phyloP scores from a whole-genome alignment of 2,888 invertebrate species.

The Nezara viridula region DNA sequence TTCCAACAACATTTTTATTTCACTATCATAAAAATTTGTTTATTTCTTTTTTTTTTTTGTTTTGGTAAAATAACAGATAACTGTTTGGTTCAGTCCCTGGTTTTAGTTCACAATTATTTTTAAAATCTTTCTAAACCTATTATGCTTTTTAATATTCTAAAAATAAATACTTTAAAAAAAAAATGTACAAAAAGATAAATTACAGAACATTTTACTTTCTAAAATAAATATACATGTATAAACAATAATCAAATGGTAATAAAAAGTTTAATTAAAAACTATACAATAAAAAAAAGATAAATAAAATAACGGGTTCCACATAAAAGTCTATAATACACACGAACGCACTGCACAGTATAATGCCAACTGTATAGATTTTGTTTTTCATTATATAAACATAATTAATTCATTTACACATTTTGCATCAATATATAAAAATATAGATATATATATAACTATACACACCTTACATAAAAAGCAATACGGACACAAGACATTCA shows the following conservation, averaged over 20 bases:
- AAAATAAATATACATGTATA: slow-evolving; percentile 46
- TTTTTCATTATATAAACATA: slow-evolving; percentile 5
- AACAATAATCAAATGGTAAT: slow-evolving; percentile 44
- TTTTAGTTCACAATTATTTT: not conserved
- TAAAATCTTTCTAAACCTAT: not conserved
- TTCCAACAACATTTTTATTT: not conserved
- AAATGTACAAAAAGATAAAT: slow-evolving; percentile 18
- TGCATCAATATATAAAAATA: slow-evolving; percentile 31
- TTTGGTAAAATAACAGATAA: not conserved
- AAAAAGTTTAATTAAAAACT: slow-evolving; percentile 47
- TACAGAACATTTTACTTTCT: slow-evolving; percentile 26
- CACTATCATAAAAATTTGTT: not conserved
- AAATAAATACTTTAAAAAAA: slow-evolving; percentile 31
- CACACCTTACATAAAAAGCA: slow-evolving; percentile 3
- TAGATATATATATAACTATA: slow-evolving; percentile 10
- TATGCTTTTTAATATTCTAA: not conserved
- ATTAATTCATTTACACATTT: slow-evolving; percentile 29
- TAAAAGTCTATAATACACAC: slow-evolving; percentile 31
- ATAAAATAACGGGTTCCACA: slow-evolving; percentile 24
- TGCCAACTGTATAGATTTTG: not conserved
- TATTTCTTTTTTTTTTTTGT: too few species aligned
- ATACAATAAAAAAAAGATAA: slow-evolving; percentile 38
- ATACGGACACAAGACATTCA: not conserved
- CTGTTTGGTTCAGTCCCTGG: not conserved
- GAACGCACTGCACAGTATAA: not conserved